These are phyloP conservation scores for Caenorhabditis becei DNA, from an alignment of 2,888 invertebrate genomes.

Conservation along the genomic window DNA sequence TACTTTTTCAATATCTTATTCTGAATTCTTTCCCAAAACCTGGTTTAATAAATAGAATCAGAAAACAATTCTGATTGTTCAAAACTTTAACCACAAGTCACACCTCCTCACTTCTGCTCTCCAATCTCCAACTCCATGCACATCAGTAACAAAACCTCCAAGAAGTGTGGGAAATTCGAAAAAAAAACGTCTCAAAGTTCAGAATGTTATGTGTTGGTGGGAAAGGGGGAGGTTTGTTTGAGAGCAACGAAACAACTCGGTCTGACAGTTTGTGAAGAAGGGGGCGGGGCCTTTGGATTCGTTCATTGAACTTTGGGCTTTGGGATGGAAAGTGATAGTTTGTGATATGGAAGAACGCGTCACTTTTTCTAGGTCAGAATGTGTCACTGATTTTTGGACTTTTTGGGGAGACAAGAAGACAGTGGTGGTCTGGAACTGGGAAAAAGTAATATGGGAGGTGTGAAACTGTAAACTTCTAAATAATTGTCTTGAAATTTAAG, in stretches of 20 bases:
- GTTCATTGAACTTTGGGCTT: conserved; percentile 29
- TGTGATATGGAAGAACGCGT: neutral
- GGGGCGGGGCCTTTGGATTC: conserved; percentile 20
- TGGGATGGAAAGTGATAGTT: neutral
- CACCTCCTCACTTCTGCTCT: too few relatives aligned
- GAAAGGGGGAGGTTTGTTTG: neutral
- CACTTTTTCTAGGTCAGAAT: neutral
- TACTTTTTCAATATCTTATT: too few relatives aligned
- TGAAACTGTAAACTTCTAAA: too few relatives aligned
- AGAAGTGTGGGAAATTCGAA: neutral
- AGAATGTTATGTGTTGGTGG: too few relatives aligned
- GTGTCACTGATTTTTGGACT: neutral
- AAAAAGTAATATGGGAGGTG: too few relatives aligned
- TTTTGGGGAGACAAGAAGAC: too few relatives aligned
- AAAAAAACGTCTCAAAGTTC: neutral
- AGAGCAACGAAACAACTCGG: conserved; percentile 27
- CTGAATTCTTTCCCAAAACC: too few relatives aligned
- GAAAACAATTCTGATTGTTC: too few relatives aligned
- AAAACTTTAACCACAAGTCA: too few relatives aligned
- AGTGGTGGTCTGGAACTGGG: too few relatives aligned
- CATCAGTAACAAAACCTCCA: neutral
- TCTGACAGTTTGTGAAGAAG: neutral
- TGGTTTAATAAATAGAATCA: too few relatives aligned
- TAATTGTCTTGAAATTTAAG: too few relatives aligned
- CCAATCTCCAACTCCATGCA: neutral